phyloP scores from a whole-genome alignment of 1,140 invertebrate genomes.

The Zaprionus nigranus region DNA sequence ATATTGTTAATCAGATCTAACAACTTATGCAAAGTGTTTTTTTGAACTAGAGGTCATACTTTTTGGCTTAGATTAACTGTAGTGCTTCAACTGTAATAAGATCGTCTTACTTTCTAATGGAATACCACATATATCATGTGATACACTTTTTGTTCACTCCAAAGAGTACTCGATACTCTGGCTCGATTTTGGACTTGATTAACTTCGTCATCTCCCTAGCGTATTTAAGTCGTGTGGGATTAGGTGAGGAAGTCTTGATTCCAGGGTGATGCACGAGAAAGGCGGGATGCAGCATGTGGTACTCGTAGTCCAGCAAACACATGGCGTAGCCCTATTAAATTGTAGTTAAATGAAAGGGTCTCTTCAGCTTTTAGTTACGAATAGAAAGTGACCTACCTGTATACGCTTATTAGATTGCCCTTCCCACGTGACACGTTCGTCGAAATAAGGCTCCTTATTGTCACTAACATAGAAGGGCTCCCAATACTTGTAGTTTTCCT shows the following conservation, averaged over 20 bases:
- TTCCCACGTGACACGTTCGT: slow-evolving; percentile 94
- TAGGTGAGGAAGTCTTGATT: slow-evolving; percentile 56
- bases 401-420: slow-evolving; percentile 96
- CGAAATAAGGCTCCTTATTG: slow-evolving; percentile 93
- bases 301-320: slow-evolving; percentile 84
- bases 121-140: slow-evolving; percentile 40
- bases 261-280: slow-evolving; percentile 84
- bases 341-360: neutral
- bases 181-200: slow-evolving; percentile 70
- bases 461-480: slow-evolving; percentile 95
- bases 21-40: too few relatives aligned
- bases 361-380: neutral
- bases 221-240: slow-evolving; percentile 32
- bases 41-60: too few relatives aligned
- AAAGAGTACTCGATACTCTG: slow-evolving; percentile 72
- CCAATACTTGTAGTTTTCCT: slow-evolving; percentile 91
- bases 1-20: too few relatives aligned
- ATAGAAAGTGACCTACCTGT: slow-evolving; percentile 87
- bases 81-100: neutral
- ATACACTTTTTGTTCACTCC: slow-evolving; percentile 56
- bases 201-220: slow-evolving; percentile 67
- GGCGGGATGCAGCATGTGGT: slow-evolving; percentile 78
- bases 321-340: slow-evolving; percentile 76
- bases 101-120: neutral
- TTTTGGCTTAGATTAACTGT: too few relatives aligned